A percentile compares a stretch with the other conserved stretches of the same genome.
Conservation (phyloP, 2,113 vertebrate genomes). For the Callipepla squamata region DNA sequence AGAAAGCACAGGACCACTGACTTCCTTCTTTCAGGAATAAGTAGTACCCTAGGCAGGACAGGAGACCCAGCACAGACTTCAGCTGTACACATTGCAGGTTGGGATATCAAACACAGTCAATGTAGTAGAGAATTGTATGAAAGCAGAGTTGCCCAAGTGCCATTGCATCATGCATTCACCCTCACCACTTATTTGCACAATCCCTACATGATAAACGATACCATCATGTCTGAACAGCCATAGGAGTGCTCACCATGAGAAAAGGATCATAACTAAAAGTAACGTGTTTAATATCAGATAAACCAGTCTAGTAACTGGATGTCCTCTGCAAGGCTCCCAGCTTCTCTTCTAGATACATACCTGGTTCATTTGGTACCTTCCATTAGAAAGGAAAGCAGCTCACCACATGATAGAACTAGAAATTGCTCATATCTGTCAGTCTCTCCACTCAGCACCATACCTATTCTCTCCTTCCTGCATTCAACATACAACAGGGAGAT, state of each 20-base stretch:
- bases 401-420: not conserved
- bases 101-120: not conserved
- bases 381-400: no score
- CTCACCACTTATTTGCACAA: not conserved
- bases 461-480: accelerated
- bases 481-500: not conserved
- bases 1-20: not conserved
- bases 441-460: not conserved
- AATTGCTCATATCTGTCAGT: not conserved
- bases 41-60: not conserved
- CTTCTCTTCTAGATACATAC: not conserved
- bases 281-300: not conserved
- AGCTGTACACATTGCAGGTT: not conserved
- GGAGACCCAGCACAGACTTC: not conserved
- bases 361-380: not conserved
- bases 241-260: not conserved
- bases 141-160: not conserved
- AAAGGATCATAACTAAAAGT: accelerated
- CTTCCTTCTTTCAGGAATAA: not conserved
- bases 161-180: not conserved
- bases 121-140: not conserved
- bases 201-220: not conserved
- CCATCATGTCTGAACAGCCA: not conserved
- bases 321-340: not conserved
- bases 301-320: not conserved